Conservation (phyloP, 2,113 vertebrate genomes). For the Eonycteris spelaea region DNA sequence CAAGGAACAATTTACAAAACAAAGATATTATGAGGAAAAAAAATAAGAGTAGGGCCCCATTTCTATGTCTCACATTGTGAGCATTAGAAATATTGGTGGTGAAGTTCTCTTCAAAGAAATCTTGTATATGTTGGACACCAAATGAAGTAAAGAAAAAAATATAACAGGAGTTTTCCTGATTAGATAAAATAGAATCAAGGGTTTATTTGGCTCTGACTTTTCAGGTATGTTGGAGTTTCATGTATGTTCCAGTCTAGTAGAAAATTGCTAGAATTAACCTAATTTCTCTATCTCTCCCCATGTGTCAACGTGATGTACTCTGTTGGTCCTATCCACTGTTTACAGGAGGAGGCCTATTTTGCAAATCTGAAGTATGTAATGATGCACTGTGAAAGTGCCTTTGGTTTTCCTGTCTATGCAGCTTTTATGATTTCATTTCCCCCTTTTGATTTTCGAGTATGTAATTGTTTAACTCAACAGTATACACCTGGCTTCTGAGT, state of each 20-base stretch:
- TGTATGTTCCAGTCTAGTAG: neutral
- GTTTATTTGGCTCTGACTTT: slow-evolving; percentile 5
- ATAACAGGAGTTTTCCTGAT: neutral
- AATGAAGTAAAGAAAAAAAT: neutral
- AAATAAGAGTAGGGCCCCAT: neutral
- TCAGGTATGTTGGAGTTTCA: neutral
- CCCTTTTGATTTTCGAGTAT: slow-evolving; percentile 68
- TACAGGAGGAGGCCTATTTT: slow-evolving; percentile 2
- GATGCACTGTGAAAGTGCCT: slow-evolving; percentile 31
- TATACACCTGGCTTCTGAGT: slow-evolving; percentile 65
- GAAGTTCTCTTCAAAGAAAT: neutral
- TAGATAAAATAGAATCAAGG: neutral
- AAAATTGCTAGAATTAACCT: slow-evolving; percentile 12
- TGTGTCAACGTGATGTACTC: neutral
- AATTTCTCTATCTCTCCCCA: neutral
- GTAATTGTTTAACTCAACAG: slow-evolving; percentile 59
- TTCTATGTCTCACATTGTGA: neutral
- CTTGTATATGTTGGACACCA: neutral
- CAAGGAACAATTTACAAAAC: neutral
- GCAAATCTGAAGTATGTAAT: slow-evolving; percentile 61
- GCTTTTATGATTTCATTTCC: slow-evolving; percentile 68
- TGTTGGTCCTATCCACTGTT: neutral
- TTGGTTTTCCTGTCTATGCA: slow-evolving; percentile 42
- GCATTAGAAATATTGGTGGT: neutral
- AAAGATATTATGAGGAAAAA: neutral